Evolutionary conservation across 1,140 invertebrate species (phyloP), one percentile per base, ranked within the genome.

Genomic region (Drosophila sucinea): DNA sequence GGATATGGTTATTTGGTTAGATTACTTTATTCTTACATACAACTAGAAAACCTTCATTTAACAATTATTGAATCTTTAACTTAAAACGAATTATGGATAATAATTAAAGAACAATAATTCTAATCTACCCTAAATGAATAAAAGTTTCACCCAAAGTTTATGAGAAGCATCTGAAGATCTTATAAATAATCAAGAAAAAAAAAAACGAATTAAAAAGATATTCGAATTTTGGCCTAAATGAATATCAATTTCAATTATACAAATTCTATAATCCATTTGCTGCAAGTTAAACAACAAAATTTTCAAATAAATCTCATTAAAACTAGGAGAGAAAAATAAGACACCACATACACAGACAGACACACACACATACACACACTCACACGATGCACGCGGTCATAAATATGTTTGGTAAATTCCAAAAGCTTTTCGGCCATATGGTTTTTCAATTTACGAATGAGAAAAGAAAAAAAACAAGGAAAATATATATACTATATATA

Each of bases 341-440:
- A 47, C 44, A 47, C 7, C 44, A 4, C 11, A 41, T 2, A 41
- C 40, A 17, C 40, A 44, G 4, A 23, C 23, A 51, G 1, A 10
- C 6, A 51, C 23, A 51, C 23, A 51, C 4, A 17, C 40, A 23
- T 0, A 44, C 17, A 44, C 41, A 6, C 41, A 38, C 35, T 4
- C 8, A 40, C 8, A 25, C 6, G 17, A 23, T 2, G 6, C 5
- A 47, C 4, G n/a, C n/a, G n/a, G 44, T 51, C 55, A 77, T 69
- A 76, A 70, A 68, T 69, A 62, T 64, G 56, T 47, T 54, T 35
- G 40, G 44, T 61, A 71, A 67, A 67, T 61, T 29, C 54, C 44
- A 67, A 61, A 76, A 68, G 63, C 67, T 72, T 57, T 41, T 62
- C 55, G 60, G 55, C 74, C 75, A 76, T 68, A 87, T 72, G 66